These are phyloP conservation scores for Colaptes auratus DNA, from an alignment of 2,113 vertebrate genomes.

Conservation along the genomic window DNA sequence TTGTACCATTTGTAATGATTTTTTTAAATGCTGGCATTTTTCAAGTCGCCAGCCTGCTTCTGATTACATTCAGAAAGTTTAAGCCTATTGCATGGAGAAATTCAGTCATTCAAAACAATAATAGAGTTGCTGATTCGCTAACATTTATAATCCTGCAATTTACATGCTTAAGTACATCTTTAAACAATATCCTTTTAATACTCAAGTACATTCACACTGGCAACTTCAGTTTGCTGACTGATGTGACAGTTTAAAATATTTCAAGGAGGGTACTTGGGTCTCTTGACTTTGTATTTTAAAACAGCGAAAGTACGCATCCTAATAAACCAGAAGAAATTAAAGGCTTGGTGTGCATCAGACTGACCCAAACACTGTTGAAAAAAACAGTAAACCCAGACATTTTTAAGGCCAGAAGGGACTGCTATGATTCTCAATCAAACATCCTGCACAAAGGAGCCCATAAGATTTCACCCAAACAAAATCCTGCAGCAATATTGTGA, in stretches of 20 bases:
- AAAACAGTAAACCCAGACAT: background rate
- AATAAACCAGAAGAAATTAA: background rate
- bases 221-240: background rate
- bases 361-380: background rate
- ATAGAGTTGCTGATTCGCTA: background rate
- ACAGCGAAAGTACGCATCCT: background rate
- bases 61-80: background rate
- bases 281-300: background rate
- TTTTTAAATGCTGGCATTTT: background rate
- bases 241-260: background rate
- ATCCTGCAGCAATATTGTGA: background rate
- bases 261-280: background rate
- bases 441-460: background rate
- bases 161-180: background rate
- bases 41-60: background rate
- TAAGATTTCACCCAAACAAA: background rate
- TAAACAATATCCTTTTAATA: background rate
- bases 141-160: constrained; percentile 16
- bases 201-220: background rate
- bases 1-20: background rate
- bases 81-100: background rate
- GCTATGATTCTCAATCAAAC: background rate
- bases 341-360: background rate
- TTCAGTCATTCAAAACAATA: background rate
- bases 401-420: constrained; percentile 4